Conservation (phyloP, 2,113 vertebrate genomes). For the Telmatochromis sp. region DNA sequence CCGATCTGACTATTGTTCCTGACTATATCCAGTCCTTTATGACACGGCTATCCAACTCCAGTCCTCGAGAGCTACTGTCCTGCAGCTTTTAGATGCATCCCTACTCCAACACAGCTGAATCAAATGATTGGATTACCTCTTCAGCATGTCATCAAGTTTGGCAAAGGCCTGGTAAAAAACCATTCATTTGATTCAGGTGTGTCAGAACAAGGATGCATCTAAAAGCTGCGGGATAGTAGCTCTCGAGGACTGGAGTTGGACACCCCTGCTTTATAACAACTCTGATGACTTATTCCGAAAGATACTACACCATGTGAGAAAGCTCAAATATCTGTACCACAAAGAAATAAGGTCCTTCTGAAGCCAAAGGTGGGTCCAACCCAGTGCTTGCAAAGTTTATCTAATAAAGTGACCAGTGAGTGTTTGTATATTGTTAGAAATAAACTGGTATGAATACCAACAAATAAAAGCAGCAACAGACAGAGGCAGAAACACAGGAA, state of each 20-base stretch:
- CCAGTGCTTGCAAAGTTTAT: background rate
- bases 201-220: background rate
- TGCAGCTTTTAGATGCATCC: background rate
- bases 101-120: background rate
- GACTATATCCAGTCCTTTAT: background rate
- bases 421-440: background rate
- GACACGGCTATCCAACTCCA: background rate
- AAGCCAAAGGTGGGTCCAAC: background rate
- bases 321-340: background rate
- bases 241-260: background rate
- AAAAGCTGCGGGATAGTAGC: background rate
- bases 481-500: background rate
- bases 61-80: background rate
- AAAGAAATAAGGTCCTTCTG: background rate
- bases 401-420: background rate
- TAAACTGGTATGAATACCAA: background rate
- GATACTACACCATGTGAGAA: background rate
- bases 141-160: background rate
- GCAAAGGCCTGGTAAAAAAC: background rate
- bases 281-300: background rate
- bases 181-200: background rate
- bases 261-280: background rate
- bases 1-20: rapidly evolving
- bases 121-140: background rate
- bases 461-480: background rate